Percentiles rank a stretch among this genome's conserved stretches.
These are phyloP conservation scores for Noctua comes DNA, from an alignment of 2,888 invertebrate species.

Conservation along the genomic window DNA sequence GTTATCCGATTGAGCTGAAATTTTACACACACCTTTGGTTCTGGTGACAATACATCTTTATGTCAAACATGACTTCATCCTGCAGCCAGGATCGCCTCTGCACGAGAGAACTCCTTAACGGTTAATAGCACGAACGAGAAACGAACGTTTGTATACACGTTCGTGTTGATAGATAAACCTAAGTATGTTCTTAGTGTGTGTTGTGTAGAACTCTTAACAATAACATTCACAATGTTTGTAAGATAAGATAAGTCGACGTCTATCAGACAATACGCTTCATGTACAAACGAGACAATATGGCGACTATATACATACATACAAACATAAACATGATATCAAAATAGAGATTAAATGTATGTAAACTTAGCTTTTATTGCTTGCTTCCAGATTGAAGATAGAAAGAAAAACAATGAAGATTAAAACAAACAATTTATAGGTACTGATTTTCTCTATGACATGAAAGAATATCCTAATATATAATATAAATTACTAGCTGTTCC, in stretches of 20 bases:
- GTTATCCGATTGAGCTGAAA: neutral
- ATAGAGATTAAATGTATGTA: conserved; percentile 21
- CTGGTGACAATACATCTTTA: no score
- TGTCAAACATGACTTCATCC: neutral
- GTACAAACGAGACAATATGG: conserved; percentile 50
- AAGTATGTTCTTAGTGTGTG: neutral
- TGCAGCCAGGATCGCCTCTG: neutral
- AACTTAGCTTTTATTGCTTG: conserved; percentile 20
- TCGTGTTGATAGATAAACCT: neutral
- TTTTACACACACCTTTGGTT: neutral
- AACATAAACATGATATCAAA: conserved; percentile 4
- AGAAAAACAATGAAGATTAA: conserved; percentile 9
- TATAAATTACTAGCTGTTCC: no score
- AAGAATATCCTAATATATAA: no score
- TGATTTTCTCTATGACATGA: neutral
- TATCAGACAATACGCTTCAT: conserved; percentile 38
- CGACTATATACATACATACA: conserved; percentile 40
- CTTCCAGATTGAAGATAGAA: neutral
- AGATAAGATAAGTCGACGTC: conserved; percentile 42
- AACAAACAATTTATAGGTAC: neutral
- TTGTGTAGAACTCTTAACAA: neutral
- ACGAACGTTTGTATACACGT: neutral
- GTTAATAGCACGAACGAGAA: neutral
- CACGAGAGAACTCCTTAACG: neutral
- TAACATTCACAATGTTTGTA: conserved; percentile 18